A percentile compares a stretch with the other conserved stretches of the same genome.
phyloP scores from a whole-genome alignment of 2,113 vertebrate species.

The Anser cygnoides region DNA sequence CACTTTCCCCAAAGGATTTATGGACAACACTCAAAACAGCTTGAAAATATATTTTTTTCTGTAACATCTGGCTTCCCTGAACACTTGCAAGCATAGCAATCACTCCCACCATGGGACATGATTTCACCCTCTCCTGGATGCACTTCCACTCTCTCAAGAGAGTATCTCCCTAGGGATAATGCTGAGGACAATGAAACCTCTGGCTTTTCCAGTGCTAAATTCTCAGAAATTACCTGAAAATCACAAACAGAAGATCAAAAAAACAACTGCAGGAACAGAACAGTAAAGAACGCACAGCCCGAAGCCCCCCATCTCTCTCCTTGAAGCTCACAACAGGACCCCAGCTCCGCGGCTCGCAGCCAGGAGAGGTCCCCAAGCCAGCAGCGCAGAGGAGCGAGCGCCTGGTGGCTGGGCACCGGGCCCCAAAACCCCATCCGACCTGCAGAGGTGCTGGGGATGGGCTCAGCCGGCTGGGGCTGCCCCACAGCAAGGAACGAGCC shows the following conservation, averaged over 20 bases:
- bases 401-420: not conserved
- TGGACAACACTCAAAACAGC: not conserved
- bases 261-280: not conserved
- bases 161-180: not conserved
- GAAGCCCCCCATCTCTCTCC: not conserved
- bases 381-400: not conserved
- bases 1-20: rapidly evolving
- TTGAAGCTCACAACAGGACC: not conserved
- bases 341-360: not conserved
- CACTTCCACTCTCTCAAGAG: not conserved
- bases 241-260: not conserved
- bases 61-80: rapidly evolving
- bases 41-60: not conserved
- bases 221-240: not conserved
- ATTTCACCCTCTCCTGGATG: not conserved
- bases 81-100: not conserved
- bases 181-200: not conserved
- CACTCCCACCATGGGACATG: rapidly evolving
- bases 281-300: not conserved
- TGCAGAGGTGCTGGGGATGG: rapidly evolving
- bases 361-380: not conserved
- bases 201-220: not conserved
- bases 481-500: no score
- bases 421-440: not conserved
- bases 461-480: not conserved